A percentile compares a stretch with the other conserved stretches of the same genome.
phyloP scores from a whole-genome alignment of 1,140 invertebrate genomes.

The Zaprionus kolodkinae region DNA sequence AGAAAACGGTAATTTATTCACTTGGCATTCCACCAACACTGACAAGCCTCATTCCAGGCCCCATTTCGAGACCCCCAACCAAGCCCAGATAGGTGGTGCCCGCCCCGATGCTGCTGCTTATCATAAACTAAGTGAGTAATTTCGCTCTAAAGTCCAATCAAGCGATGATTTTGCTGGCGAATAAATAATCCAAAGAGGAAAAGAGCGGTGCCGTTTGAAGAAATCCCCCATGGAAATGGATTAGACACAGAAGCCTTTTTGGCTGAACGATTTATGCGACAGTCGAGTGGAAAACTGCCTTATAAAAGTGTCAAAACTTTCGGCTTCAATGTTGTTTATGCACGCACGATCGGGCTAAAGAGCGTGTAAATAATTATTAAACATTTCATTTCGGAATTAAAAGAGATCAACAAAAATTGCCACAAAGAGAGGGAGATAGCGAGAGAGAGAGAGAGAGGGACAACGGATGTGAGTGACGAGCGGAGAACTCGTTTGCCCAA shows the following conservation, averaged over 20 bases:
- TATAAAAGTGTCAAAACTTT: conserved; percentile 82
- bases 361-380: conserved; percentile 74
- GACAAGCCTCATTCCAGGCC: background rate
- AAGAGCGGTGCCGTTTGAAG: conserved; percentile 63
- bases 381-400: conserved; percentile 29
- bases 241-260: conserved; percentile 68
- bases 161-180: conserved; percentile 46
- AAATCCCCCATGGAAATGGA: conserved; percentile 61
- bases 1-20: background rate
- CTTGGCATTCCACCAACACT: background rate
- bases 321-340: conserved; percentile 66
- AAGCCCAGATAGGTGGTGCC: background rate
- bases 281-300: conserved; percentile 72
- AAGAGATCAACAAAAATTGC: background rate
- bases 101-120: conserved; percentile 22
- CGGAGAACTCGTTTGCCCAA: conserved; percentile 69
- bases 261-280: conserved; percentile 77
- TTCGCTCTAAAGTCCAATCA: conserved; percentile 48
- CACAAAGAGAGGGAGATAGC: background rate
- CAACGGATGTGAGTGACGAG: conserved; percentile 54
- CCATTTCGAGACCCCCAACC: background rate
- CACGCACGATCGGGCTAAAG: conserved; percentile 54
- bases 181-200: conserved; percentile 42
- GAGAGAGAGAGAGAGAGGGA: background rate
- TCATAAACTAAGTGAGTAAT: conserved; percentile 57